Evolutionary conservation across 2,888 invertebrate genomes (phyloP).

Genomic region (Meandrusa payeni): DNA sequence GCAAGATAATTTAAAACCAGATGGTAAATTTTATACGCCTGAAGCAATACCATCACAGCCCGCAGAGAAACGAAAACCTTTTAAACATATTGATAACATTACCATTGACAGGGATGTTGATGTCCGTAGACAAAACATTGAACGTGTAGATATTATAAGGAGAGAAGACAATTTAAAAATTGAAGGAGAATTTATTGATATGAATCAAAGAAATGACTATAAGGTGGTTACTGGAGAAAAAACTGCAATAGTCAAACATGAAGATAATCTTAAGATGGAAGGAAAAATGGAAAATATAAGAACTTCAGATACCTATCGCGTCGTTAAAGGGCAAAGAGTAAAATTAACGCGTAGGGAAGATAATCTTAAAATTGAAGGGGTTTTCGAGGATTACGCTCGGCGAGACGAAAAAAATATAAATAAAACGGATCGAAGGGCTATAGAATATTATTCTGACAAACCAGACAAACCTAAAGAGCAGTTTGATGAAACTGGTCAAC

Average conservation of each 20-base stretch:
- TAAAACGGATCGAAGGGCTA: conserved; percentile 79
- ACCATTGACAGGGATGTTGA: conserved; percentile 71
- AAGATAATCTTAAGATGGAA: conserved; percentile 84
- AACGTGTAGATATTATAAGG: conserved; percentile 81
- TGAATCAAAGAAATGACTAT: conserved; percentile 80
- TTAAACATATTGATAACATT: conserved; percentile 81
- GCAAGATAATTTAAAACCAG: conserved; percentile 84
- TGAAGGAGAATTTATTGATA: conserved; percentile 81
- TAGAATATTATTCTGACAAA: conserved; percentile 76
- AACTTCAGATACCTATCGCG: conserved; percentile 76
- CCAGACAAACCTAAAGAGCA: conserved; percentile 43
- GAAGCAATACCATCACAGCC: conserved; percentile 72
- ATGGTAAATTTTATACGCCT: conserved; percentile 78
- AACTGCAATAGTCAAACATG: conserved; percentile 76
- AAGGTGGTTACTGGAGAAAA: conserved; percentile 70
- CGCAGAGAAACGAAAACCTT: conserved; percentile 79
- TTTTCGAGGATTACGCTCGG: conserved; percentile 77
- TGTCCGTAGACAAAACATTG: conserved; percentile 63
- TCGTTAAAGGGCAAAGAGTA: conserved; percentile 78
- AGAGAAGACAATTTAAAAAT: conserved; percentile 83
- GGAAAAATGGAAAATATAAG: conserved; percentile 80
- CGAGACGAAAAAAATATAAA: conserved; percentile 80
- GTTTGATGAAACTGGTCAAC: conserved; percentile 5
- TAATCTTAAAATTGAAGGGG: conserved; percentile 84
- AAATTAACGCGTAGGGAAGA: conserved; percentile 77